Evolutionary conservation across 2,888 invertebrate species (phyloP), one percentile per base, ranked within the genome.

Genomic region (Micoletzkya japonica): DNA sequence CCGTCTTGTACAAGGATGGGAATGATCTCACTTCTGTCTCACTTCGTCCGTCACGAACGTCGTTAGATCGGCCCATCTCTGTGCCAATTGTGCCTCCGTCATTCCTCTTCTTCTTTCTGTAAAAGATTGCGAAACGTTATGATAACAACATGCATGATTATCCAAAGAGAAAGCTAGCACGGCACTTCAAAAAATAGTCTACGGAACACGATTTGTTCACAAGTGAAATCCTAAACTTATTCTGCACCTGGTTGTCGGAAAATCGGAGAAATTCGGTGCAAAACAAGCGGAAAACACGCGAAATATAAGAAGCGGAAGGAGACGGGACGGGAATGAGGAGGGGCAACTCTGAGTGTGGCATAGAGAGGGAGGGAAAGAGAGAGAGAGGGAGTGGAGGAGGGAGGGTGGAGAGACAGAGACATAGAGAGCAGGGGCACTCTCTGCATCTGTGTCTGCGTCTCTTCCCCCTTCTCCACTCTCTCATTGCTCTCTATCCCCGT

Each of bases 1-100:
- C 0, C 20, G 24, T 34, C 2, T 4, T 32, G 50, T 50, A 32
- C 34, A 52, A 17, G 68, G 57, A 70, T 70, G 26, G 28, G n/a
- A 63, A 34, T 32, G 49, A 24, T 6, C 68, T 68, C 75, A 75
- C 59, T 60, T 68, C 6, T 50, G 54, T 14, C 61, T 30, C 17
- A 73, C 73, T 20, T 74, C 72, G 4, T 60, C 72, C 34, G 61
- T 63, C 26, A 75, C 68, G 66, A 69, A 75, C 4, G 61, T 58
- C 14, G 74, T 75, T 50, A 75, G 66, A 61, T 75, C 75, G 44
- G 63, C 30, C 75, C 75, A 75, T 14, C 75, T 70, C 24, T 70
- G 66, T 20, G 49, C 49, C 37, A 75, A 32, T 20, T 44, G 49
- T 1, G 63, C 59, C 28, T 59, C 63, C n/a, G 52, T 52, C 63